Percentiles rank a stretch among this genome's conserved stretches.
These are phyloP conservation scores for Rhadinocentrus ornatus DNA, from an alignment of 2,797 vertebrate species.

Conservation along the genomic window DNA sequence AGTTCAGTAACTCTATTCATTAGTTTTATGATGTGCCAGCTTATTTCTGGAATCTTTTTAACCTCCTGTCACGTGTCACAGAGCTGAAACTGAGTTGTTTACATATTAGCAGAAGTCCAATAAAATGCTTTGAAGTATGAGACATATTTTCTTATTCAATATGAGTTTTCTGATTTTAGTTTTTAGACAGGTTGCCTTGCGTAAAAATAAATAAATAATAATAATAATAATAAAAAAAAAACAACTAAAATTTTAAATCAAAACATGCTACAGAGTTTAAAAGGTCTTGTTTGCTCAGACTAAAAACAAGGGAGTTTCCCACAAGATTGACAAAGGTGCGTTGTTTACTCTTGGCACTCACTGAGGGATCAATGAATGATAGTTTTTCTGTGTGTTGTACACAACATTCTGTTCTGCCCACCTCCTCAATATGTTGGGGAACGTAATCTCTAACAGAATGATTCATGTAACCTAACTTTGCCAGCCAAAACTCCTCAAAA, in stretches of 20 bases:
- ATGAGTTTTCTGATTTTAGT: not conserved
- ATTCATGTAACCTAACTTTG: not conserved
- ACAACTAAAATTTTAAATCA: not conserved
- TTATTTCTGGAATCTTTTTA: conserved; percentile 48
- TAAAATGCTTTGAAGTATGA: conserved; percentile 15
- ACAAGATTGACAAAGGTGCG: conserved; percentile 25
- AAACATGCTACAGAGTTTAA: not conserved
- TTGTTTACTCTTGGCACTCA: conserved; percentile 28
- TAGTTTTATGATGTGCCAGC: conserved; percentile 57
- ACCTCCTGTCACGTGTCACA: conserved; percentile 34
- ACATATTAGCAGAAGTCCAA: conserved; percentile 14
- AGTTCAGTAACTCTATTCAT: conserved; percentile 10
- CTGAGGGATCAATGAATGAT: conserved; percentile 12
- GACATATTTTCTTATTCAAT: not conserved
- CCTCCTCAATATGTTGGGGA: not conserved
- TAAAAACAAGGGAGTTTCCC: conserved; percentile 47
- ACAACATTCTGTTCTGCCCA: conserved; percentile 10
- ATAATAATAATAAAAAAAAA: not conserved
- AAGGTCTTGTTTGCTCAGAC: conserved; percentile 4
- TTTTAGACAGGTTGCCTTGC: not conserved
- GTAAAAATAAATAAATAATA: not conserved
- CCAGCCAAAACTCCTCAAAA: not conserved
- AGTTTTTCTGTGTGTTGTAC: not conserved
- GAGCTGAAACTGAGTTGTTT: conserved; percentile 36
- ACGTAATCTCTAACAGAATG: not conserved